A percentile compares a stretch with the other conserved stretches of the same genome.
phyloP scores from a whole-genome alignment of 2,113 vertebrate genomes.

The Salvelinus sp. region DNA sequence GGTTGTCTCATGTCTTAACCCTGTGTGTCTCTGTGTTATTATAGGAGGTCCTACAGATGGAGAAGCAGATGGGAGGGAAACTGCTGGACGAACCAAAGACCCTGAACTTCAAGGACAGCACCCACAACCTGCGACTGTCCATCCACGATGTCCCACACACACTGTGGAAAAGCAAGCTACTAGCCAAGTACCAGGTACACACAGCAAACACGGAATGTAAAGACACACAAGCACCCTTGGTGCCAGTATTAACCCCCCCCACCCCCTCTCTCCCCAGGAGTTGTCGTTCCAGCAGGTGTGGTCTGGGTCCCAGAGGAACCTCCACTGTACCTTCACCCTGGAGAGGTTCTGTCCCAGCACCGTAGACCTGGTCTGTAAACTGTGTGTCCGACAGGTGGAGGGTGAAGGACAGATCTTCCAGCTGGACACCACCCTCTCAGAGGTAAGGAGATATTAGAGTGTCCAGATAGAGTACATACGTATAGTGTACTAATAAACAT shows the following conservation, averaged over 20 bases:
- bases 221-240: neutral
- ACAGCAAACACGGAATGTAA: neutral
- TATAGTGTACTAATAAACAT: too few species aligned
- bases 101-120: slow-evolving; percentile 95
- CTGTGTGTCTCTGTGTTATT: slow-evolving; percentile 6
- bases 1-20: neutral
- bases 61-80: slow-evolving; percentile 95
- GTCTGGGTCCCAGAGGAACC: slow-evolving; percentile 89
- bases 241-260: neutral
- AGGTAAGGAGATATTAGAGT: slow-evolving; percentile 71
- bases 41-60: slow-evolving; percentile 94
- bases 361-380: slow-evolving; percentile 88
- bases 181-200: slow-evolving; percentile 94
- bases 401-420: slow-evolving; percentile 98
- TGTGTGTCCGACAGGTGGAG: slow-evolving; percentile 95
- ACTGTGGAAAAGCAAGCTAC: slow-evolving; percentile 94
- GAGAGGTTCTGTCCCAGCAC: slow-evolving; percentile 87
- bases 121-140: slow-evolving; percentile 93
- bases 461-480: too few species aligned
- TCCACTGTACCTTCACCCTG: slow-evolving; percentile 93
- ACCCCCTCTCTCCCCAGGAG: slow-evolving; percentile 74
- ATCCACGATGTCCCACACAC: slow-evolving; percentile 92
- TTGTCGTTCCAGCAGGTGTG: slow-evolving; percentile 94
- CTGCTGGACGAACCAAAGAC: slow-evolving; percentile 95
- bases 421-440: slow-evolving; percentile 87